Base-by-base conservation (phyloP, 2,888 invertebrate genomes). In the Dynastes grantii region DNA sequence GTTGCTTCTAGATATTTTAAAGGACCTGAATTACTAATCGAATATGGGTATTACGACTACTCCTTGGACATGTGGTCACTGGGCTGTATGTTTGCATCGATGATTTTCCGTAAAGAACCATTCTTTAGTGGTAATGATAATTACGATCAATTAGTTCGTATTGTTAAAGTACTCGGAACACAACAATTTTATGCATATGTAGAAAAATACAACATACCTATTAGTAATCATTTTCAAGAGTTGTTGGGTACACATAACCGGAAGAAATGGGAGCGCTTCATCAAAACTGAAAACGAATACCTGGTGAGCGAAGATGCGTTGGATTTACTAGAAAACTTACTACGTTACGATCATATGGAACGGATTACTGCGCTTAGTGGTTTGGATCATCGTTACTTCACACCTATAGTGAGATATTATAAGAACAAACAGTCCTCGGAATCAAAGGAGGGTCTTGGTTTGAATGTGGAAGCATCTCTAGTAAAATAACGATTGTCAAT, bases 11-110 rank as follows among this genome's bases (percentile, higher is more conserved):
- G 88, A 64, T 88, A 88, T 80, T 89, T 88, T 82, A 89, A 89
- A 81, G 87, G 88, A 9, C 89, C 89, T 0, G 89, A 89, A 82
- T 80, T 89, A 29, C 80, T 89, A 11, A 87, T 89, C 8, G 88
- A 88, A 78, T 89, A 88, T 76, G 85, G 85, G 1, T 88, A 85
- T 80, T 89, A 89, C 80, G 89, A 89, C 83, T 89, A 88, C 75
- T 89, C 88, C 0, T 81, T 89, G 76, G 89, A 89, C 78, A 87
- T 89, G 83, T 89, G 89, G 89, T 88, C 89, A 9, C 81, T 88
- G 71, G 89, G 89, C 0, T 89, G 89, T 79, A 86, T 89, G 85
- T 88, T 89, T 77, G 89, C 89, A 4, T 85, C 88, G 8, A 89
- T 89, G 88, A 84, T 89, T 40, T 88, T 89, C 80, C 82, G 88